phyloP scores from a whole-genome alignment of 2,888 invertebrate species.

The Hesperia comma region DNA sequence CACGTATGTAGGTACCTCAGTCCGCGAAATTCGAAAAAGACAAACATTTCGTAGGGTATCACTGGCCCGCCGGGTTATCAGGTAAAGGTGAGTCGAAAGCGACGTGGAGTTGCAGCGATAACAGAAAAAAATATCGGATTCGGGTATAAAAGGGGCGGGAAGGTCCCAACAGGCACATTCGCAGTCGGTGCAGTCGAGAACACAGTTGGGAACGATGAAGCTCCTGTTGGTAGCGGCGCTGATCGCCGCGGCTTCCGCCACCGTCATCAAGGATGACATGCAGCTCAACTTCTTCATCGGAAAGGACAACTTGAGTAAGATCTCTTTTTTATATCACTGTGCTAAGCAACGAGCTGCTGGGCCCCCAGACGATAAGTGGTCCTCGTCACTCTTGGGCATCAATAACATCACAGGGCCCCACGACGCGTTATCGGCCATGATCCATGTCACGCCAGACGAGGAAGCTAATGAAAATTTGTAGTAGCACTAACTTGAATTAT shows the following conservation, averaged over 20 bases:
- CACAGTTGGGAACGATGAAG: conserved; percentile 45
- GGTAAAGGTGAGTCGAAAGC: conserved; percentile 38
- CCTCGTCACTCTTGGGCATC: too few relatives aligned
- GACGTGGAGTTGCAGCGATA: conserved; percentile 32
- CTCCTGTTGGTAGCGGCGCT: conserved; percentile 58
- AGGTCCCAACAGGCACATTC: conserved; percentile 50
- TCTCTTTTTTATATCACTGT: neutral
- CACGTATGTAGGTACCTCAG: too few relatives aligned
- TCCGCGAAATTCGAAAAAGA: neutral
- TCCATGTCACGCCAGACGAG: too few relatives aligned
- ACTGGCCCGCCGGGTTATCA: conserved; percentile 19
- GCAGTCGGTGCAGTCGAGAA: conserved; percentile 41
- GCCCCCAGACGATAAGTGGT: too few relatives aligned
- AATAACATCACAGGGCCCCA: too few relatives aligned
- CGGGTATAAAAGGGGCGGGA: conserved; percentile 60
- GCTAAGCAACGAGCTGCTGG: too few relatives aligned
- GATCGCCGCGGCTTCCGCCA: conserved; percentile 61
- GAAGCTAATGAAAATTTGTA: too few relatives aligned
- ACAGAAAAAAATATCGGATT: conserved; percentile 26
- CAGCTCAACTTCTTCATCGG: conserved; percentile 55
- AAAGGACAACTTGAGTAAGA: conserved; percentile 67
- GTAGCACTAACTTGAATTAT: too few relatives aligned
- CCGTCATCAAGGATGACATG: conserved; percentile 62
- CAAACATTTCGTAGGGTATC: conserved; percentile 7
- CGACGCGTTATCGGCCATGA: too few relatives aligned